Evolutionary conservation across 2,797 vertebrate species (phyloP).

Genomic region (Pagetopsis macropterus): DNA sequence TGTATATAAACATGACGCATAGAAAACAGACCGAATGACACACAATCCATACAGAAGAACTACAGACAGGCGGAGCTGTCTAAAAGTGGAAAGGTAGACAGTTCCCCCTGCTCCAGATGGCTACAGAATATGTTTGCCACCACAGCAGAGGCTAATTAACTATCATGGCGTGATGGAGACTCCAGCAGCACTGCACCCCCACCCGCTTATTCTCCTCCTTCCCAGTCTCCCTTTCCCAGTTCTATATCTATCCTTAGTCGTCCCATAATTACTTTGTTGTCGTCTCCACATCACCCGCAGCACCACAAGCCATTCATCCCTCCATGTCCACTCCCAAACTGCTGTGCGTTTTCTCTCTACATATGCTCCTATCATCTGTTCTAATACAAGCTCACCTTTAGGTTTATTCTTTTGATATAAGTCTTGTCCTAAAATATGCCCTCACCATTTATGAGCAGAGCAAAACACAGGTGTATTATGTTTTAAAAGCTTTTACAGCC

Average conservation of each 20-base stretch:
- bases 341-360: constrained; percentile 26
- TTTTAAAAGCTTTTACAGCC: too few species aligned
- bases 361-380: constrained; percentile 18
- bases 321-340: constrained; percentile 45
- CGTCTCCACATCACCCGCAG: constrained; percentile 57
- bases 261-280: constrained; percentile 72
- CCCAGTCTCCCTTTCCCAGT: constrained; percentile 31
- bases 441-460: background rate
- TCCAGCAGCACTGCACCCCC: constrained; percentile 49
- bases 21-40: background rate
- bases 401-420: constrained; percentile 2
- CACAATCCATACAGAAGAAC: constrained; percentile 8
- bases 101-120: constrained; percentile 51
- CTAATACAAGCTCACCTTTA: constrained; percentile 7
- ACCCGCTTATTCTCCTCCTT: constrained; percentile 8
- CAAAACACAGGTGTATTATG: background rate
- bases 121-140: constrained; percentile 31
- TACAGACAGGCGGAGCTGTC: constrained; percentile 6
- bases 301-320: constrained; percentile 36
- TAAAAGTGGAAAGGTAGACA: constrained; percentile 24
- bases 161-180: constrained; percentile 42
- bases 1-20: constrained; percentile 2
- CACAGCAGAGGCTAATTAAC: constrained; percentile 66
- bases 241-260: constrained; percentile 56
- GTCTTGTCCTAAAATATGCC: background rate